Evolutionary conservation across 1,140 invertebrate species (phyloP), one percentile per base, ranked within the genome.

Genomic region (Euwallacea fornicatus): DNA sequence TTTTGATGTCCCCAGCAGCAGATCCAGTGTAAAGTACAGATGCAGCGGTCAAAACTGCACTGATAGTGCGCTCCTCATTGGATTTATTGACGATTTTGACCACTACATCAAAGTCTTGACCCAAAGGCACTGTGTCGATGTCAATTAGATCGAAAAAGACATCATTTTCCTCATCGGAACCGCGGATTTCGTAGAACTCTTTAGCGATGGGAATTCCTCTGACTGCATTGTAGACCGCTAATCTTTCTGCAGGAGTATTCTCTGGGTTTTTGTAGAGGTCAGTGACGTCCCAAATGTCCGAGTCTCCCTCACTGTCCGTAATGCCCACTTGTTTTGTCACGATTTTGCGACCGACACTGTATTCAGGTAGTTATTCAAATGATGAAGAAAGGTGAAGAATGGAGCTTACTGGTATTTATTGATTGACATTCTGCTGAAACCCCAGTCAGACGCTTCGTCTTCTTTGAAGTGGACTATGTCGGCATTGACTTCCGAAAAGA

Each of bases 401-500:
- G 9, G 4, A 15, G 84, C 84, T 84, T 79, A 90, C 88, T 88
- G 86, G 78, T 87, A 87, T 77, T 88, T 84, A 79, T 89, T 87
- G 33, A 86, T 83, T 53, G 85, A 83, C 77, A 88, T 83, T 74
- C 85, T 83, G 70, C 83, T 83, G 79, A 88, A 90, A 54, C 88
- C 88, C 87, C 87, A 88, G 72, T 88, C 87, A 2, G 86, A 87
- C 44, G 84, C 83, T 59, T 86, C 82, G 78, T 90, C 88, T 76
- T 89, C 86, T 79, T 86, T 85, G 81, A 88, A 90, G 78, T 88
- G 86, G 62, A 91, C 88, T 41, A 90, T 81, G 76, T 94, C 92
- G 4, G 91, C 89, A 79, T 94, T 93, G 4, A 94, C 88, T 82
- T 93, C 90, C 54, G 90, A 87, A 80, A 91, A 91, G 46, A 93